These are phyloP conservation scores for Temnothorax rugatulus DNA, from an alignment of 2,888 invertebrate genomes.

Conservation along the genomic window DNA sequence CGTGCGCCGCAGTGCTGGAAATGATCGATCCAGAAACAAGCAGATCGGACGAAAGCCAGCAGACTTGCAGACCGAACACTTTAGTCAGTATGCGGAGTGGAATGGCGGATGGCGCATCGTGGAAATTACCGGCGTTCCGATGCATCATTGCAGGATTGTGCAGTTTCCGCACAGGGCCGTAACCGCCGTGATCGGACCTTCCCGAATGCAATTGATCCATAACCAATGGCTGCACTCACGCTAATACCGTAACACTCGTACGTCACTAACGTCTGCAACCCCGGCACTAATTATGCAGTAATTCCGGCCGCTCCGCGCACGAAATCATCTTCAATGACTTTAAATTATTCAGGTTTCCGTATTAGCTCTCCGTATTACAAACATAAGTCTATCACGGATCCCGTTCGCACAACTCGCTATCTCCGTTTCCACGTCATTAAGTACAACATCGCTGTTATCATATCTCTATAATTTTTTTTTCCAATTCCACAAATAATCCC, in stretches of 20 bases:
- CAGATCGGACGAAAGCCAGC: conserved; percentile 56
- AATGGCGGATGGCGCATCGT: conserved; percentile 78
- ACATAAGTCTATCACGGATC: neutral
- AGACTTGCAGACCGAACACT: conserved; percentile 66
- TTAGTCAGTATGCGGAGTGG: conserved; percentile 73
- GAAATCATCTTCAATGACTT: conserved; percentile 43
- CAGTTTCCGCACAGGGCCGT: conserved; percentile 78
- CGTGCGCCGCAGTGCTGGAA: conserved; percentile 47
- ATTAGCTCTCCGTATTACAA: neutral
- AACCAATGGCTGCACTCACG: conserved; percentile 68
- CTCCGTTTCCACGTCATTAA: neutral
- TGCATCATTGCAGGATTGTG: conserved; percentile 82
- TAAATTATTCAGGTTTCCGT: conserved; percentile 36
- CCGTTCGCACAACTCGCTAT: neutral
- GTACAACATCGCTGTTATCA: neutral
- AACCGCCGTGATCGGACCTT: conserved; percentile 69
- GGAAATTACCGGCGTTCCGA: conserved; percentile 83
- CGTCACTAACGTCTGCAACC: conserved; percentile 68
- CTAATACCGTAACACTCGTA: conserved; percentile 73
- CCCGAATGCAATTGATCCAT: conserved; percentile 75
- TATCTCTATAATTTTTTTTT: neutral
- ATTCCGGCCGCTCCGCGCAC: conserved; percentile 31
- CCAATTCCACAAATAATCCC: conserved; percentile 2
- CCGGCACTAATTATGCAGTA: conserved; percentile 56
- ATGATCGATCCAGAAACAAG: conserved; percentile 69